Percentiles rank a stretch among this genome's conserved stretches.
phyloP scores from a whole-genome alignment of 2,888 invertebrate genomes.

The Amblyjoppa proteus region DNA sequence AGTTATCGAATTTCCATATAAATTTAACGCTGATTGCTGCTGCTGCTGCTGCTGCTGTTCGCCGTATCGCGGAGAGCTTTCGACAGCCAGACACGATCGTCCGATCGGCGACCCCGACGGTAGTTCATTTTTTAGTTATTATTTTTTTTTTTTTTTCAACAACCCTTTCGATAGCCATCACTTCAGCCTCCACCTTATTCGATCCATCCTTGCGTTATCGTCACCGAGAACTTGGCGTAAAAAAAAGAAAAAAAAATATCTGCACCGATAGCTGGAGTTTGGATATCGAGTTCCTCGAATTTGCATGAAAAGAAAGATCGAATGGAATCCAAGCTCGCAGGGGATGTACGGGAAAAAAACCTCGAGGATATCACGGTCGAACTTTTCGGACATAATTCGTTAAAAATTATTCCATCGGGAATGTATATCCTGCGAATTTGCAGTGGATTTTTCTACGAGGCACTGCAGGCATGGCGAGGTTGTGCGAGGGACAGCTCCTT shows the following conservation, averaged over 20 bases:
- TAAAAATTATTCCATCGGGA: slow-evolving; percentile 50
- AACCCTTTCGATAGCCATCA: slow-evolving; percentile 9
- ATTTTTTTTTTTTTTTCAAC: neutral
- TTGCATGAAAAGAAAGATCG: neutral
- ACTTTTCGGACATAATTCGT: slow-evolving; percentile 18
- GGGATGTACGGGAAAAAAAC: slow-evolving; percentile 8
- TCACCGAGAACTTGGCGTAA: slow-evolving; percentile 1
- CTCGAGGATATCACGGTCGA: slow-evolving; percentile 43
- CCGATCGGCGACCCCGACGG: slow-evolving; percentile 30
- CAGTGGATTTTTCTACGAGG: slow-evolving; percentile 1
- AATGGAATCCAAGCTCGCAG: neutral
- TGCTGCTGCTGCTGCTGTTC: slow-evolving; percentile 57
- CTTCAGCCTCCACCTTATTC: slow-evolving; percentile 18
- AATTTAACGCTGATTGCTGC: slow-evolving; percentile 66
- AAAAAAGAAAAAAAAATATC: neutral
- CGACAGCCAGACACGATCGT: slow-evolving; percentile 11
- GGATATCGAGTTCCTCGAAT: slow-evolving; percentile 6
- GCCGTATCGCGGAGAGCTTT: slow-evolving; percentile 35
- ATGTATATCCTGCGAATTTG: neutral
- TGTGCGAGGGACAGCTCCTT: slow-evolving; percentile 40
- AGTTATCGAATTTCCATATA: slow-evolving; percentile 65
- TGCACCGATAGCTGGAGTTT: neutral
- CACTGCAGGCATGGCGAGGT: neutral
- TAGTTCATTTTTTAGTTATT: slow-evolving; percentile 11
- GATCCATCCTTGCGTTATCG: slow-evolving; percentile 9